Conservation (phyloP, 2,888 invertebrate genomes). For the Tenthredo scrophulariae region DNA sequence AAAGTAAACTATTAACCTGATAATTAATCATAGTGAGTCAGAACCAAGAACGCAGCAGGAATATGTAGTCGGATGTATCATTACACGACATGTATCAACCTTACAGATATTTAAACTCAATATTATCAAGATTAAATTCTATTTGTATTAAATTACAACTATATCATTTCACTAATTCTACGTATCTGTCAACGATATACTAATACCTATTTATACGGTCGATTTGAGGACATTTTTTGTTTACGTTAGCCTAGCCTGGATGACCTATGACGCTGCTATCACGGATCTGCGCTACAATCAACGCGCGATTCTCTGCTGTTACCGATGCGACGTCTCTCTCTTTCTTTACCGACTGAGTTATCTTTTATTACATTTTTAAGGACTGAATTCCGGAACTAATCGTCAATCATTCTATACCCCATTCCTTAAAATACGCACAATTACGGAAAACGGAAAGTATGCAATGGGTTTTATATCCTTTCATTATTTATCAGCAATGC, state of each 20-base stretch:
- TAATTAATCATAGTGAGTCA: background rate
- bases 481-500: no score
- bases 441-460: background rate
- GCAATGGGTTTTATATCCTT: background rate
- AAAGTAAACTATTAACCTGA: constrained; percentile 14
- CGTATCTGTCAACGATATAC: background rate
- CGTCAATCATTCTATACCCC: background rate
- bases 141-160: background rate
- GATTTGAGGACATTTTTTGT: constrained; percentile 24
- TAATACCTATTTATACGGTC: constrained; percentile 4
- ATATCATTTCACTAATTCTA: background rate
- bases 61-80: background rate
- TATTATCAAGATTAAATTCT: constrained; percentile 2
- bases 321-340: background rate
- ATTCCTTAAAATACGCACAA: background rate
- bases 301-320: background rate
- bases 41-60: background rate
- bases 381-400: background rate
- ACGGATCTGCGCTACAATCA: constrained; percentile 3
- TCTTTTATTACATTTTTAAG: background rate
- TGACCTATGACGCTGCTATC: background rate
- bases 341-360: background rate
- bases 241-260: background rate
- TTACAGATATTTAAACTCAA: constrained; percentile 25
- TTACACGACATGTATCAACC: constrained; percentile 2